Evolutionary conservation across 2,888 invertebrate genomes (phyloP).

Genomic region (Yponomeuta malinellus): DNA sequence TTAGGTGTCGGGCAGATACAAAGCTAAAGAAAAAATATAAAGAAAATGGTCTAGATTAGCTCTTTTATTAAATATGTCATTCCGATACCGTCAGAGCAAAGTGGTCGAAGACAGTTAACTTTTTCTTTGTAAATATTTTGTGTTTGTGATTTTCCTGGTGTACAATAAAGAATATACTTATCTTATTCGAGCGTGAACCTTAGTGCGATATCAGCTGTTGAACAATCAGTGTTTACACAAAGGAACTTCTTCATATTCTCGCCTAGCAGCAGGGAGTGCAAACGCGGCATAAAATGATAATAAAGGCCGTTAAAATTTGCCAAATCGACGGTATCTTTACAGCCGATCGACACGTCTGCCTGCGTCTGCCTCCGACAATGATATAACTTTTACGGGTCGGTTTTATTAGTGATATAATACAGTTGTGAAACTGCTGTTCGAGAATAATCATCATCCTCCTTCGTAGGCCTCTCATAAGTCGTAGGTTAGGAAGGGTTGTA

Average conservation of each 20-base stretch:
- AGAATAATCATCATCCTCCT: neutral
- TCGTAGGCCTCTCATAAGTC: neutral
- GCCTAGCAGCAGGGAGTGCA: neutral
- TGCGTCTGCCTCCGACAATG: neutral
- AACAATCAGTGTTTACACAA: neutral
- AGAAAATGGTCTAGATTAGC: no score
- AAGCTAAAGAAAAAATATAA: no score
- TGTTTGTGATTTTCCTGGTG: no score
- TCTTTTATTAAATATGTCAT: no score
- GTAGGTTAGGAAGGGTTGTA: neutral
- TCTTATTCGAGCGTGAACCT: no score
- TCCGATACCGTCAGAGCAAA: no score
- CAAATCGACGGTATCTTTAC: neutral
- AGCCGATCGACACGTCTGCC: neutral
- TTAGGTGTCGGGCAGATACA: no score
- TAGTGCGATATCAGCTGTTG: no score
- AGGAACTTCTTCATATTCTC: neutral
- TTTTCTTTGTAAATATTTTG: no score
- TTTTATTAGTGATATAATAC: neutral
- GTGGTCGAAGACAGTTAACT: no score
- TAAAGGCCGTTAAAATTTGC: neutral
- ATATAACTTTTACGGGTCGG: neutral
- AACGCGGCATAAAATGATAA: neutral
- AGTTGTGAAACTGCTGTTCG: neutral
- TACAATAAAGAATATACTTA: no score